Base-by-base conservation (phyloP, 2,113 vertebrate genomes). In the Lamprotornis superbus region DNA sequence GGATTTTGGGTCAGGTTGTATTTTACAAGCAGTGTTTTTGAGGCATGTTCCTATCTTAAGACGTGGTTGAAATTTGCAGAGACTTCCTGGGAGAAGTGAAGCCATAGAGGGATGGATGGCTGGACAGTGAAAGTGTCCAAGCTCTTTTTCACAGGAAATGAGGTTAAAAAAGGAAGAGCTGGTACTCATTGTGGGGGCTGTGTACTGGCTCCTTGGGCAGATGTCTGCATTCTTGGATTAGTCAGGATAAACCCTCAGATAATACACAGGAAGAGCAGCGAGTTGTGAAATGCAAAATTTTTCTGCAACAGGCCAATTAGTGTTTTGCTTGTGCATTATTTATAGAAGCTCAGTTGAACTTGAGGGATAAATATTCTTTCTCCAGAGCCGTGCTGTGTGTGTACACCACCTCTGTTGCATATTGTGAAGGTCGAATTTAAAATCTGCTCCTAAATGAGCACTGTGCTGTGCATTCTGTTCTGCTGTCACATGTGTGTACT, bases 251-350 rank as follows among this genome's bases (percentile, higher is more conserved):
- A 67, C 22, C 75, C 37, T 79, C 88, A 75, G 89, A 53, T 92
- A 90, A 91, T 53, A 69, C 2, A 68, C 20, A 92, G 77, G 65
- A 78, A 81, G 46, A 79, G 56, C 87, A 92, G 30, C 4, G 76
- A 90, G 60, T 83, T 92, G 88, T 77, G 71, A 93, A 95, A 90
- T 63, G 84, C 78, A 90, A 59, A 86, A 81, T 75, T 67, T 80
- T 80, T 69, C 84, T 94, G 74, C 89, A 87, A 76, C 19, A 55
- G 91, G 52, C 63, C 85, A 96, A 90, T 95, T 94, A 96, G 60
- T 64, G 60, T 52, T 81, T 90, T 67, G 75, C 67, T 93, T 42
- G 79, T 96, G 71, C 76, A 78, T 96, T 96, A 95, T 90, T 94
- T 94, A 93, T 90, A 80, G 92, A 70, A 77, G 64, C 60, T 90